Base-by-base conservation (phyloP, 2,113 vertebrate species). In the Loxodonta africana region DNA sequence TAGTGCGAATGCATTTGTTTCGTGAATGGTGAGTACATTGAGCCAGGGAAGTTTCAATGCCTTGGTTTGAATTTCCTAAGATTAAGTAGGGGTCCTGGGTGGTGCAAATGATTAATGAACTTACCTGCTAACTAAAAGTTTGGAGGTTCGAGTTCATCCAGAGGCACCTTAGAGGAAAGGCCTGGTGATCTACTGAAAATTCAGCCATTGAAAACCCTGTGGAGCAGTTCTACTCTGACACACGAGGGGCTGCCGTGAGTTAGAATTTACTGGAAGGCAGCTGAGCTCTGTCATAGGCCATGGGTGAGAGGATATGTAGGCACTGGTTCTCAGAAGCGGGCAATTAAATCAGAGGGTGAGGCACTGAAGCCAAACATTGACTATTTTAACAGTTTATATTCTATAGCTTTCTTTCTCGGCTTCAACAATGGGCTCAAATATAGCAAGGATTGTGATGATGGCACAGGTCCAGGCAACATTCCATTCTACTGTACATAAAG, bases 291-390 rank as follows among this genome's bases (percentile, higher is more conserved):
- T 76, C 44, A 37, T 0, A 6, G 53, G 15, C 1, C 73, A 25
- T 1, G 30, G 30, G 12, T 14, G 9, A 88, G 51, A 41, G 0
- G 11, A 28, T 3, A 28, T 5, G 0, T 0, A 5, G 41, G 4
- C 21, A n/a, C 25, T 17, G 21, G 46, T 1, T 6, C 25, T 71
- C 71, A 57, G 53, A 60, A 67, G 44, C 21, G 10, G 76, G 20
- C 30, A 28, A 2, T 33, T 15, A 48, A 71, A 41, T 23, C 20
- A 37, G 53, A 81, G 2, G 10, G 3, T 33, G 33, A 62, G 62
- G 20, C 17, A 23, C 0, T 2, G 14, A 8, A 82, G 33, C 33
- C 37, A 30, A 76, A 63, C 15, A 12, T 1, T 11, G 26, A 5
- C 6, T 67, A n/a, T 60, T 85, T 44, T n/a, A 85, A 26, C 14